Conservation (phyloP, 2,113 vertebrate species). For the Lontra canadensis region DNA sequence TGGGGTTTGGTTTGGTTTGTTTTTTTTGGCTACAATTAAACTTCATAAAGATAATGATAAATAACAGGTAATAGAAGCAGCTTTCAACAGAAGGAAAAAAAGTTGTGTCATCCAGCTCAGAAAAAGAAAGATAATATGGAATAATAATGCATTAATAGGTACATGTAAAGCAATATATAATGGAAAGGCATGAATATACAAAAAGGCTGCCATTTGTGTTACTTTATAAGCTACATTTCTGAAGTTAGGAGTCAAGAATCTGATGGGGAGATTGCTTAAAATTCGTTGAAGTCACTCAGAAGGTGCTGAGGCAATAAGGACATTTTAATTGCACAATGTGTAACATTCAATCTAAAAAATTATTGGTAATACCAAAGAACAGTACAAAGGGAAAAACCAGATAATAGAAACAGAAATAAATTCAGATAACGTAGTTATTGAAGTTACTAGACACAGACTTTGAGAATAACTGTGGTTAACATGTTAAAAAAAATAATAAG, state of each 20-base stretch:
- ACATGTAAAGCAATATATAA: not conserved
- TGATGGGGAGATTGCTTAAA: not conserved
- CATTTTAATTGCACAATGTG: not conserved
- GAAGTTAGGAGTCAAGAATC: not conserved
- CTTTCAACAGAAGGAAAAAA: conserved; percentile 14
- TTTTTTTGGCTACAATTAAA: not conserved
- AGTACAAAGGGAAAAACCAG: not conserved
- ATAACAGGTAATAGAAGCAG: not conserved
- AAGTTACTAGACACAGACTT: not conserved
- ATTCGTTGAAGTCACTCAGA: not conserved
- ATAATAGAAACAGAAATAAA: not conserved
- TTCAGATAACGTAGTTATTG: not conserved
- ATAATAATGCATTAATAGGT: not conserved
- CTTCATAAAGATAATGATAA: not conserved
- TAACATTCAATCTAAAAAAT: conserved; percentile 33
- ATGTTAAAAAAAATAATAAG: not conserved
- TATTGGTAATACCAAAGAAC: not conserved
- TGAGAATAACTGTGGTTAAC: not conserved
- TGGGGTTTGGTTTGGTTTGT: not conserved
- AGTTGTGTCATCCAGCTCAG: not conserved
- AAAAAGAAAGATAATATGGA: conserved; percentile 1
- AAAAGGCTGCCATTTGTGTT: not conserved
- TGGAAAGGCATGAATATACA: not conserved
- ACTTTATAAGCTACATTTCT: not conserved
- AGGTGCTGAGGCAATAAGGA: not conserved